These are phyloP conservation scores for Homalodisca vitripennis DNA, from an alignment of 1,140 invertebrate genomes.

Conservation along the genomic window DNA sequence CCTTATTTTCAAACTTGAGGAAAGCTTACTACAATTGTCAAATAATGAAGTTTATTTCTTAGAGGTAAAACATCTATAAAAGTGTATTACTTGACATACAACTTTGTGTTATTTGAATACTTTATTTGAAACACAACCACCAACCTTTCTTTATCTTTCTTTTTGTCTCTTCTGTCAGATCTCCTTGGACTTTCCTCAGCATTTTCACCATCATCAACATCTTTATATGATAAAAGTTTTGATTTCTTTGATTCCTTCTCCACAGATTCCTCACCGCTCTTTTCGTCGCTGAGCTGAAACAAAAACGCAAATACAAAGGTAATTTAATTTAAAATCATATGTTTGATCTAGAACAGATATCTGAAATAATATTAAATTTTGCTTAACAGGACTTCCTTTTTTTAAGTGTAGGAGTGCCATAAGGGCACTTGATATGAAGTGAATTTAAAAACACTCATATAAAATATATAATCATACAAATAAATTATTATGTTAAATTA, in stretches of 20 bases:
- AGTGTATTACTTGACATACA: not conserved
- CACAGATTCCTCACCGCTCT: constrained; percentile 60
- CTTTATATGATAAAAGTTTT: constrained; percentile 62
- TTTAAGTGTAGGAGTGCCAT: not conserved
- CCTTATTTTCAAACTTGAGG: not conserved
- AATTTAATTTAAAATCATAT: constrained; percentile 9
- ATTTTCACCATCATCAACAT: constrained; percentile 56
- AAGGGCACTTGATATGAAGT: not conserved
- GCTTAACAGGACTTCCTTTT: not conserved
- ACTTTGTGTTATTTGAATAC: not conserved
- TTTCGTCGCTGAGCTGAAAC: constrained; percentile 60
- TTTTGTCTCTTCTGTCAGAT: constrained; percentile 32
- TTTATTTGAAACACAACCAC: constrained; percentile 8
- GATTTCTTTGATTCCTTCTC: constrained; percentile 47
- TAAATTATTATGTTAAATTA: too few species aligned
- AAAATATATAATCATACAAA: not conserved
- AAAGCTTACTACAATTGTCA: not conserved
- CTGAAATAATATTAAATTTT: not conserved
- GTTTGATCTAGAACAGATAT: not conserved
- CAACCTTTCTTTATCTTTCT: constrained; percentile 40
- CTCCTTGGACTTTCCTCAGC: constrained; percentile 43
- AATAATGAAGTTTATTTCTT: not conserved
- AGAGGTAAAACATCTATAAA: not conserved
- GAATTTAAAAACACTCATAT: not conserved
- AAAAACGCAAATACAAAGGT: too few species aligned